Evolutionary conservation across 2,888 invertebrate species (phyloP).

Genomic region (Mechanitis messenoides): DNA sequence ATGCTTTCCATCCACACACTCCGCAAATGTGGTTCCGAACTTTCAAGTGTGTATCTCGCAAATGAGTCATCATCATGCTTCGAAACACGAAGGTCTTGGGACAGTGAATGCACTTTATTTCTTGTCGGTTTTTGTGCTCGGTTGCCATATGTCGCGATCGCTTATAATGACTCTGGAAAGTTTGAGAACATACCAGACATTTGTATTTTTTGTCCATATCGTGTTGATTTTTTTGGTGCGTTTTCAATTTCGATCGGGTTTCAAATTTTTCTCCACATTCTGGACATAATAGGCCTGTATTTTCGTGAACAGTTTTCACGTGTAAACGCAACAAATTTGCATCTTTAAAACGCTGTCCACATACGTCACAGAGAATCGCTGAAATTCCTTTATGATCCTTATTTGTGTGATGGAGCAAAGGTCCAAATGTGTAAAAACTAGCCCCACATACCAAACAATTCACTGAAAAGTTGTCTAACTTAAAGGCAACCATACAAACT

Average conservation of each 20-base stretch:
- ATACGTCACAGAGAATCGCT: slow-evolving; percentile 61
- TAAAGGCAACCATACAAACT: slow-evolving; percentile 62
- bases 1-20: slow-evolving; percentile 65
- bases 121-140: slow-evolving; percentile 59
- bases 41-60: slow-evolving; percentile 61
- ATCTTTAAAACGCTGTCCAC: slow-evolving; percentile 67
- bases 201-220: slow-evolving; percentile 68
- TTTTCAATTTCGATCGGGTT: slow-evolving; percentile 65
- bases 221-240: slow-evolving; percentile 65
- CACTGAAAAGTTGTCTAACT: slow-evolving; percentile 55
- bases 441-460: slow-evolving; percentile 59
- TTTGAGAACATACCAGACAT: slow-evolving; percentile 64
- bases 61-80: slow-evolving; percentile 69
- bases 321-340: slow-evolving; percentile 50
- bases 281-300: slow-evolving; percentile 52
- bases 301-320: slow-evolving; percentile 59
- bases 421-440: slow-evolving; percentile 62
- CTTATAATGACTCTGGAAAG: slow-evolving; percentile 62
- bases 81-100: slow-evolving; percentile 66
- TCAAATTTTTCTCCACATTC: slow-evolving; percentile 70
- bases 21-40: slow-evolving; percentile 60
- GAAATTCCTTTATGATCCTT: slow-evolving; percentile 66
- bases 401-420: slow-evolving; percentile 61
- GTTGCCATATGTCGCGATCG: slow-evolving; percentile 62
- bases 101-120: slow-evolving; percentile 65